Percentiles rank a stretch among this genome's conserved stretches.
Conservation (phyloP, 2,797 vertebrate species). For the Ctenopoma multispine region DNA sequence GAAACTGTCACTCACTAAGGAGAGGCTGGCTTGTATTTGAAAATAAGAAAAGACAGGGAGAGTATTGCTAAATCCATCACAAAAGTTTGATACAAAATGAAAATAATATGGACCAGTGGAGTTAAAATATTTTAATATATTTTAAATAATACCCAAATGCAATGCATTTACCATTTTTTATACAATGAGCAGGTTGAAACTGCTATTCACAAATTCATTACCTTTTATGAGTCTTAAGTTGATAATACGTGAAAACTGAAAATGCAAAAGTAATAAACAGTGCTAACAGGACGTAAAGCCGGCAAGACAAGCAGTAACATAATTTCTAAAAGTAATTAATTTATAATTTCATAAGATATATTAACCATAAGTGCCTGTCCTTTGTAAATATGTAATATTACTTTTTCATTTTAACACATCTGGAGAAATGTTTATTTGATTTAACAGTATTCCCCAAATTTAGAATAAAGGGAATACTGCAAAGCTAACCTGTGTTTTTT, state of each 20-base stretch:
- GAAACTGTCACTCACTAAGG: slow-evolving; percentile 72
- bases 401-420: background rate
- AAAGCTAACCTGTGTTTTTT: background rate
- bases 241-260: too few species aligned
- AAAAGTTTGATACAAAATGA: slow-evolving; percentile 20
- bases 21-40: slow-evolving; percentile 52
- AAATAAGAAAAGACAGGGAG: slow-evolving; percentile 52
- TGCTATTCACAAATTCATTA: background rate
- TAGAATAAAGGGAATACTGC: too few species aligned
- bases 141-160: background rate
- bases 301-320: background rate
- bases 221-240: background rate
- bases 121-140: too few species aligned
- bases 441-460: background rate
- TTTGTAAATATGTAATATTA: background rate
- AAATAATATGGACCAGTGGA: background rate
- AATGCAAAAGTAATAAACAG: too few species aligned
- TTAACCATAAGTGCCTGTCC: background rate
- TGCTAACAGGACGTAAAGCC: background rate
- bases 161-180: background rate
- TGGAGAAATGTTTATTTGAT: too few species aligned
- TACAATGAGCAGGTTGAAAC: background rate
- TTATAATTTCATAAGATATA: background rate
- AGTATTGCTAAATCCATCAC: slow-evolving; percentile 10
- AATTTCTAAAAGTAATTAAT: background rate